Conservation (phyloP, 2,797 vertebrate genomes). For the Alosa sapidissima region DNA sequence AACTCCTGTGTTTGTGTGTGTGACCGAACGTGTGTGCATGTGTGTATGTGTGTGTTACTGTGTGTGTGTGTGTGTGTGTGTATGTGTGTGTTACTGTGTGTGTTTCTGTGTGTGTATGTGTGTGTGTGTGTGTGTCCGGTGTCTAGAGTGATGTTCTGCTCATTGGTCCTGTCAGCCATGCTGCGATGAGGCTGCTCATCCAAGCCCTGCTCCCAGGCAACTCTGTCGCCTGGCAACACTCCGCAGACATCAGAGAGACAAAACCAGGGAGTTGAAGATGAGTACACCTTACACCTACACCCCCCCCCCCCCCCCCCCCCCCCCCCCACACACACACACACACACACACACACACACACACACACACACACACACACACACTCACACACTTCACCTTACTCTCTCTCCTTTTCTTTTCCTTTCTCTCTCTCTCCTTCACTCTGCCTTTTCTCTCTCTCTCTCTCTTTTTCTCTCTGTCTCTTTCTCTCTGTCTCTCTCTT, state of each 20-base stretch:
- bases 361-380: too few relatives aligned
- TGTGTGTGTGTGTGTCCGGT: not conserved
- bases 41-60: not conserved
- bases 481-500: not conserved
- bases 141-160: not conserved
- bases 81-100: not conserved
- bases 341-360: too few relatives aligned
- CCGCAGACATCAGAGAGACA: constrained; percentile 58
- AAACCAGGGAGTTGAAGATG: constrained; percentile 50
- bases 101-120: not conserved
- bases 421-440: not conserved
- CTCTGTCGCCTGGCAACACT: constrained; percentile 77
- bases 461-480: not conserved
- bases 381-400: too few relatives aligned
- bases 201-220: constrained; percentile 72
- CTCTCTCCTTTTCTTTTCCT: not conserved
- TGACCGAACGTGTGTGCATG: too few relatives aligned
- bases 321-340: too few relatives aligned
- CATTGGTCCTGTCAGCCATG: constrained; percentile 2
- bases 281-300: constrained; percentile 5
- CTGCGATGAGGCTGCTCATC: constrained; percentile 69
- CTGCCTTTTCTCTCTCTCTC: not conserved
- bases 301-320: too few relatives aligned
- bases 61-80: not conserved
- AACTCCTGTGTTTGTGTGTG: too few relatives aligned